A percentile compares a stretch with the other conserved stretches of the same genome.
These are phyloP conservation scores for Nanger granti DNA, from an alignment of 2,113 vertebrate genomes.

Conservation along the genomic window DNA sequence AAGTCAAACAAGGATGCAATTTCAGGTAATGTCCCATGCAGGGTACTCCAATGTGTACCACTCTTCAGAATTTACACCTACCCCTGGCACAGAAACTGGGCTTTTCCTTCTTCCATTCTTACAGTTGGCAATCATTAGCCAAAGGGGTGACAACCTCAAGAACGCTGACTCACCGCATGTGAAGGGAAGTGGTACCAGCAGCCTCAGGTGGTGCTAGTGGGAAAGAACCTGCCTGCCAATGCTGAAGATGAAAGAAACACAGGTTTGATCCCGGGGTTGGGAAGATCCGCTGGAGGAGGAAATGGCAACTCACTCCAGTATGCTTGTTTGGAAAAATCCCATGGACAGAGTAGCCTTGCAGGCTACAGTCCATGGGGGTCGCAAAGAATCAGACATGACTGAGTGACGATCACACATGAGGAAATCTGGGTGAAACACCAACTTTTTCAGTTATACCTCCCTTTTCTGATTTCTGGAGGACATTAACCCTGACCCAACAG, in stretches of 20 bases:
- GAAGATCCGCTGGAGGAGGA: not conserved
- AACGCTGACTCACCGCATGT: not conserved
- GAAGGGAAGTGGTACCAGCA: too few relatives aligned
- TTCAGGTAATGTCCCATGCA: not conserved
- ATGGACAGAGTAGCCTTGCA: not conserved
- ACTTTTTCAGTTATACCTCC: fast-evolving
- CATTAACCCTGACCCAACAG: not conserved
- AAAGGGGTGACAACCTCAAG: not conserved
- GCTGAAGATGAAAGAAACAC: not conserved
- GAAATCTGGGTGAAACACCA: not conserved
- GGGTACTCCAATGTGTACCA: too few relatives aligned
- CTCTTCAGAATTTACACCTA: not conserved
- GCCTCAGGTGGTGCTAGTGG: not conserved
- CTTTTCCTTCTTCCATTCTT: not conserved
- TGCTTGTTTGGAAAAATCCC: not conserved
- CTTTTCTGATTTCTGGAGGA: not conserved
- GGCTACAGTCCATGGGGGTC: not conserved
- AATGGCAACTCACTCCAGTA: not conserved
- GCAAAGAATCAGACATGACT: not conserved
- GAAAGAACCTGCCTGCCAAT: not conserved
- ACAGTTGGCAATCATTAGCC: not conserved
- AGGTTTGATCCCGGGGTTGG: not conserved
- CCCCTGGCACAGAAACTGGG: not conserved
- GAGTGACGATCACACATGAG: not conserved
- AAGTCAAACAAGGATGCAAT: not conserved